Conservation (phyloP, 35 echinoderm and acorn worm genomes). For the Stichopus chloronotus region DNA sequence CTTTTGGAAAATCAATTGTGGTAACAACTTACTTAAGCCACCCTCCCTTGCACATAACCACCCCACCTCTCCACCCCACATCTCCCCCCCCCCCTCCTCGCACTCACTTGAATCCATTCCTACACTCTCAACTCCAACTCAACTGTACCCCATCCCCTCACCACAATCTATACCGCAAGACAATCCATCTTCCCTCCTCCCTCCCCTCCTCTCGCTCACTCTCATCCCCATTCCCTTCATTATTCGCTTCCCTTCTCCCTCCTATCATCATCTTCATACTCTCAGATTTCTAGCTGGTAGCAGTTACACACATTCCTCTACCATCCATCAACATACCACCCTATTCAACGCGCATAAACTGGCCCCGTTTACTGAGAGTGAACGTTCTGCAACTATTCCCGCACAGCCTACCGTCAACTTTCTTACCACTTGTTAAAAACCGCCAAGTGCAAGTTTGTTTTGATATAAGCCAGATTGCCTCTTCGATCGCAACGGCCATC, state of each 20-base stretch:
- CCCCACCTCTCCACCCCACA: background rate
- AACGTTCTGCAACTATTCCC: background rate
- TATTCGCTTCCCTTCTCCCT: no score
- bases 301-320: background rate
- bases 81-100: background rate
- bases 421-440: background rate
- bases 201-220: no score
- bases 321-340: background rate
- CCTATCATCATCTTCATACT: background rate
- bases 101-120: background rate
- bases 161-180: background rate
- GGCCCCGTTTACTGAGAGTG: background rate
- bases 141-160: background rate
- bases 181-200: background rate
- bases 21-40: no score
- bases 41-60: background rate
- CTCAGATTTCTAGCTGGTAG: background rate
- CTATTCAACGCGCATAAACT: background rate
- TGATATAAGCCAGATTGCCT: slow-evolving; percentile 52
- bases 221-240: no score
- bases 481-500: slow-evolving; percentile 19
- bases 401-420: background rate
- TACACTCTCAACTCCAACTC: background rate
- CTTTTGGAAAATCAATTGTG: no score
- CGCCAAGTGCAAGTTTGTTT: slow-evolving; percentile 38